Evolutionary conservation across 2,888 invertebrate genomes (phyloP), one percentile per base, ranked within the genome.

Genomic region (Nephrocerus scutellatus): DNA sequence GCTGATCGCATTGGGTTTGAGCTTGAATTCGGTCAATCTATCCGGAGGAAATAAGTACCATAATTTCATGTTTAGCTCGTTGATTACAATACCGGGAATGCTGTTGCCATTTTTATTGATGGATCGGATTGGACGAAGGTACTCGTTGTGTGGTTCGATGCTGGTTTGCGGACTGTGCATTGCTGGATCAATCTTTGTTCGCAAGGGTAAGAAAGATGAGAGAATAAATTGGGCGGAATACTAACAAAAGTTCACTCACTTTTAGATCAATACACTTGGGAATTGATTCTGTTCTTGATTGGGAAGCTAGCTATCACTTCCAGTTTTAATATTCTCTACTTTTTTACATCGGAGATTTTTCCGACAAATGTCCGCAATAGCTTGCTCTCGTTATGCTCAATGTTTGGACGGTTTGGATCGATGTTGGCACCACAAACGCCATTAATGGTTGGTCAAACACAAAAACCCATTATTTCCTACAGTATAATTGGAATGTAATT

Each of bases 1-100:
- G 0, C 79, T 86, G 48, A 77, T 85, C n/a, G 86, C 83, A 56
- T 82, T 84, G 55, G 87, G 87, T 0, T 64, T 88, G 30, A 84
- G 84, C 1, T 72, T 88, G 33, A 85, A 83, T 63, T 80, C 86
- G 0, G 84, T 84, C 1, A 74, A 80, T 2, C 66, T 88, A 33
- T 46, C 75, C 8, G 65, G 77, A 3, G 86, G 85, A 4, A 81
- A 83, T 63, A 78, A 78, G 54, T 86, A 86, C 59, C 61, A 80
- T 6, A 87, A 86, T 63, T 88, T 84, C 53, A 80, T 84, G 47
- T 39, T 60, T 1, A 63, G 62, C 21, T 61, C 63, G 5, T 41
- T 64, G 33, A 74, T 82, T 16, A 85, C 86, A 60, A 77, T 85
- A 33, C 86, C 86, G 2, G 84, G 80, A 0, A 79, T 82, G 49